phyloP scores from a whole-genome alignment of 2,113 vertebrate genomes.

The Oncorhynchus nerka region DNA sequence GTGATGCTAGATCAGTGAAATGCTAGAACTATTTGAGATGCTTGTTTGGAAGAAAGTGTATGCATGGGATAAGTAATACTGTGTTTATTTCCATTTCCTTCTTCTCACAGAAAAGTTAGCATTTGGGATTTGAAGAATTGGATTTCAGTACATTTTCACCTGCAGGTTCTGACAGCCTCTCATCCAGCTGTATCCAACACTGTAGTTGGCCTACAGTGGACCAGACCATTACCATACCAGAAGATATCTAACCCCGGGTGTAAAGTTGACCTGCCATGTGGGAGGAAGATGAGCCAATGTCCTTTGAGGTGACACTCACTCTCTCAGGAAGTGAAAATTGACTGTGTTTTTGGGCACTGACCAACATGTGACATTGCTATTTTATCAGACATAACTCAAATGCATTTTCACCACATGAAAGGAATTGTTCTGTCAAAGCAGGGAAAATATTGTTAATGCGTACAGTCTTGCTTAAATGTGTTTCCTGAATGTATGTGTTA shows the following conservation, averaged over 20 bases:
- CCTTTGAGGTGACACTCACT: background rate
- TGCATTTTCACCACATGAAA: too few species aligned
- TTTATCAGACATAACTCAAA: too few species aligned
- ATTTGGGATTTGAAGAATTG: background rate
- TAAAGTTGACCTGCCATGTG: background rate
- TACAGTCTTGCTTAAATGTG: too few species aligned
- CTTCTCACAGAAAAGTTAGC: background rate
- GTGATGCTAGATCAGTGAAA: too few species aligned
- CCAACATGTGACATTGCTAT: too few species aligned
- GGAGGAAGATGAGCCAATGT: background rate
- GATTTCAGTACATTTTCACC: background rate
- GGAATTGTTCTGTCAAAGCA: too few species aligned
- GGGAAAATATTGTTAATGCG: too few species aligned
- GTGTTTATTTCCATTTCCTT: background rate
- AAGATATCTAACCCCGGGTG: background rate
- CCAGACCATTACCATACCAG: background rate
- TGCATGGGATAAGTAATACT: too few species aligned
- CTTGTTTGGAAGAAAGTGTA: too few species aligned
- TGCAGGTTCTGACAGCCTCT: background rate
- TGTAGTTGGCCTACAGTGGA: background rate
- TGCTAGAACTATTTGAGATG: too few species aligned
- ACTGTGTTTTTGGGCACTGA: background rate
- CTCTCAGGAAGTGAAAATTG: background rate
- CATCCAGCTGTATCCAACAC: background rate
- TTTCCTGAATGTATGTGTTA: too few species aligned